phyloP scores from a whole-genome alignment of 2,797 vertebrate genomes.

The Scyliorhinus canicula region DNA sequence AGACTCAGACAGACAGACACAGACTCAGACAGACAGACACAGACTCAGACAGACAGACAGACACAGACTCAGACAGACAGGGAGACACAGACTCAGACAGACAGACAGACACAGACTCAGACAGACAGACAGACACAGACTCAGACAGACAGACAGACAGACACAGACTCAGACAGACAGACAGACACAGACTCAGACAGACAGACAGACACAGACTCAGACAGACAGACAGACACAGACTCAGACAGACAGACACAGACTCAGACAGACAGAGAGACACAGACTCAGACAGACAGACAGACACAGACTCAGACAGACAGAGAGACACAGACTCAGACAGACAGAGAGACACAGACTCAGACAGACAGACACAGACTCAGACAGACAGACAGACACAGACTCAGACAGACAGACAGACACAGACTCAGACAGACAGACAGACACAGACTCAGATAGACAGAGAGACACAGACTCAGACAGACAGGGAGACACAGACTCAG shows the following conservation, averaged over 20 bases:
- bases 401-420: not conserved
- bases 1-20: not conserved
- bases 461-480: not conserved
- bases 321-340: not conserved
- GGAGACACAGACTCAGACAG: not conserved
- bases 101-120: not conserved
- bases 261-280: not conserved
- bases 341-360: not conserved
- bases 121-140: not conserved
- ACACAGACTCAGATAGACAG: not conserved
- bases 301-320: not conserved
- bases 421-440: not conserved
- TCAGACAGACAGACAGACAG: not conserved
- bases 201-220: not conserved
- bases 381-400: not conserved
- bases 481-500: too few relatives aligned
- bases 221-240: not conserved
- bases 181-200: not conserved
- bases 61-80: not conserved
- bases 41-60: not conserved
- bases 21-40: too few relatives aligned
- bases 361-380: not conserved
- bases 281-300: not conserved
- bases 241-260: not conserved
- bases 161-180: not conserved